A percentile compares a stretch with the other conserved stretches of the same genome.
Evolutionary conservation across 1,140 invertebrate genomes (phyloP).

Genomic region (Coptotermes formosanus): DNA sequence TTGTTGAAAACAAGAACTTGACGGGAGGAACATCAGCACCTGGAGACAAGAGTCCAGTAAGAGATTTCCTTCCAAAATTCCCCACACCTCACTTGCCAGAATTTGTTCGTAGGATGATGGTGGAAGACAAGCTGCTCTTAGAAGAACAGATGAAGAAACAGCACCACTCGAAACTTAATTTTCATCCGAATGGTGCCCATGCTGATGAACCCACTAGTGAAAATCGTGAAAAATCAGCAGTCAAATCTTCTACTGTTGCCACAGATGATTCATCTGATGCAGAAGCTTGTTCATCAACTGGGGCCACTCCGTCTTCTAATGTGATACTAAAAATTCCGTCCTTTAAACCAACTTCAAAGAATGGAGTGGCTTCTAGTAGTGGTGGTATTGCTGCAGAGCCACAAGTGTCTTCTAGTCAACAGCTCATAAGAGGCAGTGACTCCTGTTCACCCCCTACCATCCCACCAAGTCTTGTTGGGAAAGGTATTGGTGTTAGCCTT

Average conservation of each 20-base stretch:
- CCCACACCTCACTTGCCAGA: slow-evolving; percentile 52
- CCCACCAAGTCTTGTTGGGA: slow-evolving; percentile 49
- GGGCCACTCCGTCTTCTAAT: slow-evolving; percentile 47
- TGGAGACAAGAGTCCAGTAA: slow-evolving; percentile 40
- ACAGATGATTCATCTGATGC: slow-evolving; percentile 48
- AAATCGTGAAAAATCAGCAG: slow-evolving; percentile 29
- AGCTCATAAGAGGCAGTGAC: slow-evolving; percentile 46
- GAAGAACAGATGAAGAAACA: slow-evolving; percentile 42
- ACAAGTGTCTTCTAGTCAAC: slow-evolving; percentile 44
- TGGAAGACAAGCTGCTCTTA: slow-evolving; percentile 54
- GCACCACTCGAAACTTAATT: not conserved
- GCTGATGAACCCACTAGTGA: not conserved
- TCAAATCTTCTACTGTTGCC: slow-evolving; percentile 24
- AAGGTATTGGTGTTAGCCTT: slow-evolving; percentile 56
- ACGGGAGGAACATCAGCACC: slow-evolving; percentile 41
- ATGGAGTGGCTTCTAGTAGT: slow-evolving; percentile 53
- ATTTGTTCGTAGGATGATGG: slow-evolving; percentile 58
- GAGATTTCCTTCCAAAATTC: slow-evolving; percentile 38
- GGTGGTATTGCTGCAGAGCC: not conserved
- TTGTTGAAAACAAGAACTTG: slow-evolving; percentile 41
- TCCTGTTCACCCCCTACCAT: slow-evolving; percentile 53
- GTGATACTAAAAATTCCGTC: slow-evolving; percentile 91
- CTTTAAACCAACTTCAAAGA: slow-evolving; percentile 73
- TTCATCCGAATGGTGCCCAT: slow-evolving; percentile 26
- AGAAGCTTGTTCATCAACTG: slow-evolving; percentile 34